Evolutionary conservation across 2,113 vertebrate genomes (phyloP).

Genomic region (Hypanus sabinus): DNA sequence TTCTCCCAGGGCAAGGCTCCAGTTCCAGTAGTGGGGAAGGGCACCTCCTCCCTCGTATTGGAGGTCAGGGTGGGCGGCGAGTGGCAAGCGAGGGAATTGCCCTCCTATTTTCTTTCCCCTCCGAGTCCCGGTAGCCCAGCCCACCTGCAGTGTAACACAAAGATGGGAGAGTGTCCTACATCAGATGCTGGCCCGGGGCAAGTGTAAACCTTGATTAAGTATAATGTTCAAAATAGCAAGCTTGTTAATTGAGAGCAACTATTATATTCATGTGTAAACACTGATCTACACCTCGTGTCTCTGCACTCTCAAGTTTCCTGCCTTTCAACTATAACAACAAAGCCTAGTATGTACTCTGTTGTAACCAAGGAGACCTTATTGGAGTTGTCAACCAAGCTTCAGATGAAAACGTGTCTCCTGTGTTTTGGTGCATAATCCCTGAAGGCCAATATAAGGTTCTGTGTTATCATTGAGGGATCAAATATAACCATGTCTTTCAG

Average conservation of each 20-base stretch:
- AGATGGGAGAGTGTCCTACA: neutral
- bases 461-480: neutral
- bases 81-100: neutral
- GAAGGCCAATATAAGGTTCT: neutral
- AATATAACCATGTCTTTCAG: conserved; percentile 11
- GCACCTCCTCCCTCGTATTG: neutral
- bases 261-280: neutral
- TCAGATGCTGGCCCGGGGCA: too few relatives aligned
- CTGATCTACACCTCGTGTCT: neutral
- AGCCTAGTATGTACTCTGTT: neutral
- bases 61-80: neutral
- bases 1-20: too few relatives aligned
- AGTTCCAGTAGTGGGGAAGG: neutral
- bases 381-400: neutral
- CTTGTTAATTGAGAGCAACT: neutral
- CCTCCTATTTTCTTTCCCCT: neutral
- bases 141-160: neutral
- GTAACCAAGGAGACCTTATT: neutral
- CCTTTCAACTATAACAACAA: neutral
- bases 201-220: neutral
- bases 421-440: neutral
- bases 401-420: neutral
- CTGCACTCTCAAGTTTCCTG: neutral
- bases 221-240: neutral
- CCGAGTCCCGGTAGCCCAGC: neutral